These are phyloP conservation scores for Grantiella picta DNA, from an alignment of 2,113 vertebrate genomes.

Conservation along the genomic window DNA sequence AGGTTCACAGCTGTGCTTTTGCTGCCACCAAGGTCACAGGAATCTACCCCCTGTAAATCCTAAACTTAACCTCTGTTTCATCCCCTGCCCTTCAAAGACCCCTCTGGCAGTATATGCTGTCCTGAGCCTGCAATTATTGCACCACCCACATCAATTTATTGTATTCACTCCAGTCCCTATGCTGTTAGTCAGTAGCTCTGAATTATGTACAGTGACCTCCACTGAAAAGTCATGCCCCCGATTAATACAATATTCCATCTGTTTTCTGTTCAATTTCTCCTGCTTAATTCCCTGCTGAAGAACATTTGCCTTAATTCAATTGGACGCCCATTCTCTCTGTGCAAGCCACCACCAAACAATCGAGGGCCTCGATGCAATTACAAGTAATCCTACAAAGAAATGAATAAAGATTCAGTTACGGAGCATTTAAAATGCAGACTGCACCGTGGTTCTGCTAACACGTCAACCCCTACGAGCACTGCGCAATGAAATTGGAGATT, in stretches of 20 bases:
- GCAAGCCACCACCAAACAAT: not conserved
- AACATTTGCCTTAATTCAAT: conserved; percentile 40
- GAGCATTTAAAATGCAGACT: conserved; percentile 2
- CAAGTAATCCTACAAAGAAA: conserved; percentile 44
- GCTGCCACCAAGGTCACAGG: not conserved
- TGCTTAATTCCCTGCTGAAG: conserved; percentile 9
- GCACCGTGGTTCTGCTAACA: not conserved
- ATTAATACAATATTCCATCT: conserved; percentile 20
- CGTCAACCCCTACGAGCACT: not conserved
- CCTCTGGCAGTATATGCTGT: not conserved
- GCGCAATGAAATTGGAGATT: not conserved
- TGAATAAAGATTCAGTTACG: conserved; percentile 42
- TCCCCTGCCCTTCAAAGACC: not conserved
- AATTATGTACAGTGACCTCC: not conserved
- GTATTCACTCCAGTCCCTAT: not conserved
- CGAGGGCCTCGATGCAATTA: not conserved
- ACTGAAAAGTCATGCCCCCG: not conserved
- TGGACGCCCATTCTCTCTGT: not conserved
- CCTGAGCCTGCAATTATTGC: not conserved
- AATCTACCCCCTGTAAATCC: not conserved
- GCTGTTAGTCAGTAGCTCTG: not conserved
- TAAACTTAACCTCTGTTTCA: not conserved
- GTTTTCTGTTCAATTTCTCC: conserved; percentile 30
- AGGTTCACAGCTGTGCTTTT: not conserved
- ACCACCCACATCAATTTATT: not conserved